Base-by-base conservation (phyloP, 2,888 invertebrate species). In the Agriopis leucophaearia region DNA sequence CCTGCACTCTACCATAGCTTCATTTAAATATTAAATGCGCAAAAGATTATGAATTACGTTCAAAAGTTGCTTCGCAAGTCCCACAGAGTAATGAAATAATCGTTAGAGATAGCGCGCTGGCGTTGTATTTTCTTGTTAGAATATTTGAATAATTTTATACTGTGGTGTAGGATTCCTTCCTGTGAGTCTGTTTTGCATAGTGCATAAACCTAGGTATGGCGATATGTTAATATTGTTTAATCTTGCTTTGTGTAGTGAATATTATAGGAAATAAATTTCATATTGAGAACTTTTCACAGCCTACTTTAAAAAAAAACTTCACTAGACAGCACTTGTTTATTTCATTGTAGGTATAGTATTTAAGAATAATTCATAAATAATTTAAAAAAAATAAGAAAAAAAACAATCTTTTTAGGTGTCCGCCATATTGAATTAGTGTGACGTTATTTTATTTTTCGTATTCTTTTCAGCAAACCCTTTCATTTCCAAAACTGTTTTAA, bases 61-160 rank as follows among this genome's bases (percentile, higher is more conserved):
- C 64, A 67, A 66, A 78, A 76, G 72, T 76, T 74, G 57, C 58
- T 60, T 64, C 71, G 58, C 56, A 45, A 64, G 71, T 69, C 71
- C 66, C 69, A 72, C 72, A 69, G 78, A 78, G 76, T 78, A 77
- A 82, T 83, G 76, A 82, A 81, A 83, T 79, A 81, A 79, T 72
- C 80, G 81, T 84, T 82, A 81, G 72, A 81, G 80, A 83, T 83
- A 81, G 65, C 72, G 69, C 51, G 68, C 71, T 48, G 47, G 61
- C 69, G 55, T 2, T 70, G 70, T 72, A 66, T 63, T 64, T 65
- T 61, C 66, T 73, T 66, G 64, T 59, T 72, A 58, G 67, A 69
- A 72, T 73, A 67, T 71, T 66, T 69, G 72, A 75, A 74, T 74
- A 74, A 72, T 75, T 73, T 74, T 71, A 65, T 58, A 59, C 71